phyloP scores from a whole-genome alignment of 2,888 invertebrate species.

The Isoperla grammatica region DNA sequence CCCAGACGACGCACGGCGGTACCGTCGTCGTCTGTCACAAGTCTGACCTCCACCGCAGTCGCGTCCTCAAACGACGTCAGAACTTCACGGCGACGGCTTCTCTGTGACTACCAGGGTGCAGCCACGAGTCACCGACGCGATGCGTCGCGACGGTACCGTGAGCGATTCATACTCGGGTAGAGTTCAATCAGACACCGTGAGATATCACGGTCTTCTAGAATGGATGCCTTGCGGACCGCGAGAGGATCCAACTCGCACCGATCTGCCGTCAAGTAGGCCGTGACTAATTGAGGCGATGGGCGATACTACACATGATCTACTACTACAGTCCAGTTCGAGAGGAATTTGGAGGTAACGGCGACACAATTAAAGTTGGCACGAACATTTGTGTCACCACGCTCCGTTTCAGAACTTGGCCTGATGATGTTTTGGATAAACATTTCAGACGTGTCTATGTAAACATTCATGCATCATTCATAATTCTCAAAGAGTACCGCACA shows the following conservation, averaged over 20 bases:
- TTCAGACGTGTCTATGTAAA: too few species aligned
- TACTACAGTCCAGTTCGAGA: constrained; percentile 4
- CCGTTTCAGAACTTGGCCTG: neutral
- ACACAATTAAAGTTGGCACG: constrained; percentile 7
- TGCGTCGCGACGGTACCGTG: constrained; percentile 11
- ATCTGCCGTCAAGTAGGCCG: too few species aligned
- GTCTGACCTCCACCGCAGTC: constrained; percentile 52
- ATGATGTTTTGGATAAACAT: neutral
- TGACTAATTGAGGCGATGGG: too few species aligned
- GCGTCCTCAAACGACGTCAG: constrained; percentile 52
- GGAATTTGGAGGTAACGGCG: neutral
- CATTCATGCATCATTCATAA: too few species aligned
- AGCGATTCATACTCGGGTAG: neutral
- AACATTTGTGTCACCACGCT: constrained; percentile 3
- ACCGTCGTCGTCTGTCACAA: constrained; percentile 57
- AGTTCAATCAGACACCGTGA: too few species aligned
- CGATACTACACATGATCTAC: too few species aligned
- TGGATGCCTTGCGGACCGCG: too few species aligned
- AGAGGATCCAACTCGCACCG: too few species aligned
- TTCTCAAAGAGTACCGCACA: too few species aligned
- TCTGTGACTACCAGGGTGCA: constrained; percentile 49
- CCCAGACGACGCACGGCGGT: constrained; percentile 44
- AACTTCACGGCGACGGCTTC: constrained; percentile 59
- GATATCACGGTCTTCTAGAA: too few species aligned
- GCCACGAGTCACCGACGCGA: neutral